A percentile compares a stretch with the other conserved stretches of the same genome.
Conservation (phyloP, 2,888 invertebrate species). For the Heteropelma amictum region DNA sequence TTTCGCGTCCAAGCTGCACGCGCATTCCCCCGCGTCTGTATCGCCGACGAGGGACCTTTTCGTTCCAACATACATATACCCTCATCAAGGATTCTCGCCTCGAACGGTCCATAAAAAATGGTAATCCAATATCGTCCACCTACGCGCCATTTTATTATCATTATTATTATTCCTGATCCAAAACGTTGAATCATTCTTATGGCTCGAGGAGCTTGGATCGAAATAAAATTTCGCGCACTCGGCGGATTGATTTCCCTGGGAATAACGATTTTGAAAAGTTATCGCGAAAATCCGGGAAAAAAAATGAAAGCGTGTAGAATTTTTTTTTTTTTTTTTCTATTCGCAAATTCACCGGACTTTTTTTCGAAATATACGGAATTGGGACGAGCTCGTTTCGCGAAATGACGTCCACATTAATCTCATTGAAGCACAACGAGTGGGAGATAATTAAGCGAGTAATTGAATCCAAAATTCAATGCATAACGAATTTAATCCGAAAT, state of each 20-base stretch:
- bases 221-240: neutral
- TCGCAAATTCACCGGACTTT: no score
- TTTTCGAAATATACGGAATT: no score
- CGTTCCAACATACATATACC: neutral
- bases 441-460: constrained; percentile 51
- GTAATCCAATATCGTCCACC: constrained; percentile 44
- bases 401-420: neutral
- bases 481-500: constrained; percentile 4
- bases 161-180: neutral
- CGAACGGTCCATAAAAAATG: constrained; percentile 47
- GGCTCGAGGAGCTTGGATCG: neutral
- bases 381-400: neutral
- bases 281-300: no score
- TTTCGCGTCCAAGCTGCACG: neutral
- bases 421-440: constrained; percentile 50
- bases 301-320: no score
- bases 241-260: neutral
- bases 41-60: constrained; percentile 11
- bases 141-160: constrained; percentile 5
- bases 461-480: constrained; percentile 36
- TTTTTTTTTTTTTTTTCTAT: no score
- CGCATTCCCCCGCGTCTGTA: neutral
- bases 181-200: constrained; percentile 11
- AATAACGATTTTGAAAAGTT: no score
- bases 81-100: constrained; percentile 43